phyloP scores from a whole-genome alignment of 2,113 vertebrate species.

The Salvelinus namaycush region DNA sequence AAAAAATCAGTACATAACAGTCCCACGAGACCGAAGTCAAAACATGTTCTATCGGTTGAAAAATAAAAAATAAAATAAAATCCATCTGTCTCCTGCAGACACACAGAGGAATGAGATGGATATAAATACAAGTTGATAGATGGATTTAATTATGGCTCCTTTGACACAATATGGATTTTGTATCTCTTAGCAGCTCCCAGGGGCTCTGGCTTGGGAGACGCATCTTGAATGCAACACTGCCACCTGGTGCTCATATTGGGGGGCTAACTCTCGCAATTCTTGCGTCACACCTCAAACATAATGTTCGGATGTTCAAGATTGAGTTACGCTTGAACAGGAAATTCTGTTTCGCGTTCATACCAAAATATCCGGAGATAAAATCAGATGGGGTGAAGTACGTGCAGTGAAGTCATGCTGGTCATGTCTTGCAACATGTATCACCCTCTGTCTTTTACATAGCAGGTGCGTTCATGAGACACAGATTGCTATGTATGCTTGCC shows the following conservation, averaged over 20 bases:
- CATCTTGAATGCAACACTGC: slow-evolving; percentile 66
- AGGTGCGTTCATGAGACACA: no score
- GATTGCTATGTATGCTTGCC: no score
- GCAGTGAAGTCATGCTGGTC: no score
- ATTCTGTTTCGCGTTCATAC: not conserved
- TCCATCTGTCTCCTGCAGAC: slow-evolving; percentile 1
- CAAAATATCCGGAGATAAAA: no score
- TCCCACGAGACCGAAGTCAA: slow-evolving; percentile 50
- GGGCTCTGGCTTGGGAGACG: not conserved
- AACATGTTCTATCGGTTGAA: slow-evolving; percentile 40
- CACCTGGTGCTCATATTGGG: slow-evolving; percentile 59
- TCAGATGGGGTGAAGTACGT: no score
- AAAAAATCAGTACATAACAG: slow-evolving; percentile 20
- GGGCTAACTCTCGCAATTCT: not conserved
- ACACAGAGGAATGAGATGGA: slow-evolving; percentile 31
- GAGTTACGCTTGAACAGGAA: not conserved
- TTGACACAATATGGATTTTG: slow-evolving; percentile 44
- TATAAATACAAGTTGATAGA: slow-evolving; percentile 69
- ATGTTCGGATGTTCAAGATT: not conserved
- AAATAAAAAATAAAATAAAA: slow-evolving; percentile 4
- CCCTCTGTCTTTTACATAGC: no score
- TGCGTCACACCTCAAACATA: not conserved
- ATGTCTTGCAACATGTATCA: no score
- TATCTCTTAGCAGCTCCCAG: slow-evolving; percentile 3
- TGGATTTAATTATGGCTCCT: slow-evolving; percentile 50